phyloP scores from a whole-genome alignment of 1,140 invertebrate species.

The Elymnias hypermnestra region DNA sequence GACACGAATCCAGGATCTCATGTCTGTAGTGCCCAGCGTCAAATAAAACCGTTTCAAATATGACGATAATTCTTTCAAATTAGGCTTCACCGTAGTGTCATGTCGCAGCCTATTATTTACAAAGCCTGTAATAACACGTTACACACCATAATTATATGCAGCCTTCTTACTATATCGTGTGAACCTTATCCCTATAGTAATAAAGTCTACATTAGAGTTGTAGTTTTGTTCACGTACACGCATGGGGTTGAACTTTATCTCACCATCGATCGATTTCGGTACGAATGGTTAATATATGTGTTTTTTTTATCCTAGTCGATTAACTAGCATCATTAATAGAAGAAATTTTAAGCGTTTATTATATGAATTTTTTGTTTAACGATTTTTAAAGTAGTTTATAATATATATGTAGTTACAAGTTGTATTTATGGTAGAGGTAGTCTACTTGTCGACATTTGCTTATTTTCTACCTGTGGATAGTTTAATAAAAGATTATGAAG shows the following conservation, averaged over 20 bases:
- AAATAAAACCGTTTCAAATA: not conserved
- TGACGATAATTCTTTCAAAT: slow-evolving; percentile 38
- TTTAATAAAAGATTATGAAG: too few relatives aligned
- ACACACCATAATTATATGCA: slow-evolving; percentile 38
- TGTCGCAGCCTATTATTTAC: slow-evolving; percentile 45
- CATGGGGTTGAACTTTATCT: slow-evolving; percentile 32
- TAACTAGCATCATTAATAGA: slow-evolving; percentile 15
- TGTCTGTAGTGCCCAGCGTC: too few relatives aligned
- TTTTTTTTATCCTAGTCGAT: slow-evolving; percentile 6
- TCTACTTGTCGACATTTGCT: too few relatives aligned
- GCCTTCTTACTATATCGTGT: not conserved
- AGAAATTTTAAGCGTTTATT: slow-evolving; percentile 6
- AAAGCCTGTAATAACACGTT: slow-evolving; percentile 46
- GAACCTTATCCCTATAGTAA: not conserved
- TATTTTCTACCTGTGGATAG: too few relatives aligned
- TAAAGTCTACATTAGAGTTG: not conserved
- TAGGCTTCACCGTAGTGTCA: slow-evolving; percentile 29
- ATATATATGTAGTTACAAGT: too few relatives aligned
- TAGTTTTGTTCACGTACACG: slow-evolving; percentile 10
- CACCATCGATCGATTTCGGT: slow-evolving; percentile 26
- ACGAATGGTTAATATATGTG: slow-evolving; percentile 12
- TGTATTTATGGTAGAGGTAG: too few relatives aligned
- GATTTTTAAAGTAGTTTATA: not conserved
- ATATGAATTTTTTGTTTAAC: not conserved
- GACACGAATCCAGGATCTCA: too few relatives aligned